These are phyloP conservation scores for Calidris pugnax DNA, from an alignment of 2,113 vertebrate genomes.

Conservation along the genomic window DNA sequence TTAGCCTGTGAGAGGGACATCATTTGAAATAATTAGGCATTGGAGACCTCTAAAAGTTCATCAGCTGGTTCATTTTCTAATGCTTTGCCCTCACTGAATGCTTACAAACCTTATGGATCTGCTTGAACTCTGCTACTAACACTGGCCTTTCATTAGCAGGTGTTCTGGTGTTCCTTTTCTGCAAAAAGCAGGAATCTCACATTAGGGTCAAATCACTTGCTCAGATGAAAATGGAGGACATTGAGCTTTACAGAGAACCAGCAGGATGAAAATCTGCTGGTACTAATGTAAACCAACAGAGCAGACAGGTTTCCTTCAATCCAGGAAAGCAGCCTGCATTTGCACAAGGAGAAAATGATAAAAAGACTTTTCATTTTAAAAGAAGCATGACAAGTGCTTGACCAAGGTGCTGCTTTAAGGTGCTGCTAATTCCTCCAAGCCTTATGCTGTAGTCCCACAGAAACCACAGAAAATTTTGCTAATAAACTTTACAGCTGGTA, in stretches of 20 bases:
- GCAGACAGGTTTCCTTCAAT: neutral
- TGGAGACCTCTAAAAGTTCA: slow-evolving; percentile 31
- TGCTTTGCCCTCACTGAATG: neutral
- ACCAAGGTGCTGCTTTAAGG: neutral
- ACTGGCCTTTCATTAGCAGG: neutral
- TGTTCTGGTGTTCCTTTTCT: neutral
- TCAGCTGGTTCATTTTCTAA: neutral
- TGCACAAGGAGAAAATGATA: neutral
- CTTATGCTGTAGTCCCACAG: neutral
- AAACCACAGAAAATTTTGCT: neutral
- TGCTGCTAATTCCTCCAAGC: neutral
- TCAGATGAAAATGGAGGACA: neutral
- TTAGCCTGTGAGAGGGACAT: neutral
- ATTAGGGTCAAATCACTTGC: neutral
- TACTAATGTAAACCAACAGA: neutral
- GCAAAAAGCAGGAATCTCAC: neutral
- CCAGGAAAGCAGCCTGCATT: neutral
- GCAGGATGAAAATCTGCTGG: neutral
- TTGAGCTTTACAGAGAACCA: neutral
- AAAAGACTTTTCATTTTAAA: neutral
- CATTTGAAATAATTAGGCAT: neutral
- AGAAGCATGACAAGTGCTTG: neutral
- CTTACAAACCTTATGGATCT: neutral
- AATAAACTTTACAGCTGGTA: neutral
- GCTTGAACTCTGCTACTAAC: neutral